Base-by-base conservation (phyloP, 2,797 vertebrate species). In the Argyrosomus regius region DNA sequence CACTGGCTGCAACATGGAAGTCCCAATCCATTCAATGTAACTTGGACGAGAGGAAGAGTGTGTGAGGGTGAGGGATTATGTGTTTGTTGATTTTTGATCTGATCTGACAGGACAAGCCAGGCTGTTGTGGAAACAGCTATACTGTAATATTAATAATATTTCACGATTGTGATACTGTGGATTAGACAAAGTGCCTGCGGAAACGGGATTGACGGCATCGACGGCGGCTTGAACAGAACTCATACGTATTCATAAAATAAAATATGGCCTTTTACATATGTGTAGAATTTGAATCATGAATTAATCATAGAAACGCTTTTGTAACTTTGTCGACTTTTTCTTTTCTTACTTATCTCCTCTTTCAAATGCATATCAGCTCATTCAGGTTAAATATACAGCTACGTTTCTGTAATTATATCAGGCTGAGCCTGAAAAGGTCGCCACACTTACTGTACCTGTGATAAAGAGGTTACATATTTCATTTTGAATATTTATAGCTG, bases 211-310 rank as follows among this genome's bases (percentile, higher is more conserved):
- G 68, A 49, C 54, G 22, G 28, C 56, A 22, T 3, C 10, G 20
- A 28, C 8, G 10, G 14, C 13, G 11, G 13, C 60, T 45, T 6
- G 1, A 62, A 45, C 41, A 8, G 7, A 26, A 31, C 67, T 57
- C 56, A 60, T 70, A 72, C 45, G 18, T 53, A 72, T 45, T 72
- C 49, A 54, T 54, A 22, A 54, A 73, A 39, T 18, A 49, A 49
- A n/a, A 73, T n/a, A 50, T 20, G 20, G 35, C 17, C 11, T 10
- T 7, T 35, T 31, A 58, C 45, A 49, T 22, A 39, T 43, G 39
- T 54, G 24, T 35, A 3, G 20, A 63, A 46, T 26, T 18, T 28
- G 7, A 61, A 72, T 41, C 48, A 28, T 52, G 35, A 61, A 72
- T 60, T 50, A 60, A 61, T 50, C 45, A 72, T 70, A 56, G 28